Evolutionary conservation across 1,140 invertebrate genomes (phyloP).

Genomic region (Phymorhynchus buccinoides): DNA sequence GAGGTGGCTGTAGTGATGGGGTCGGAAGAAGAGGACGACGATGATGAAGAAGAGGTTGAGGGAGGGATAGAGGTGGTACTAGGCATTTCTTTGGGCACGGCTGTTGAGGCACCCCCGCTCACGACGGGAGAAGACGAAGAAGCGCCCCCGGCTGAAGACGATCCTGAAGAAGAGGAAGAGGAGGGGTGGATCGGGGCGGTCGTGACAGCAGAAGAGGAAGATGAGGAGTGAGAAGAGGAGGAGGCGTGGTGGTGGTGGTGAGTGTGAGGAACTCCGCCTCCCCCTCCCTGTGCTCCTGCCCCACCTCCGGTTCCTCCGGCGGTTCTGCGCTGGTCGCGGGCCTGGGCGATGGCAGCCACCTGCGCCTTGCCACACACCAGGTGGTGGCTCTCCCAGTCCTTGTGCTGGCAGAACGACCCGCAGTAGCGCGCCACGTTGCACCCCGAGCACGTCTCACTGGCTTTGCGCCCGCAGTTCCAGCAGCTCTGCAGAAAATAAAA

Average conservation of each 20-base stretch:
- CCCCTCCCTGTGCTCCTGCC: too few relatives aligned
- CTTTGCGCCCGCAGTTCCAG: conserved; percentile 96
- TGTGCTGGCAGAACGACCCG: conserved; percentile 95
- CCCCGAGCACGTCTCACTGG: conserved; percentile 94
- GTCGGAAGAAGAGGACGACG: background rate
- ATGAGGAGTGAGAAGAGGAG: conserved; percentile 19
- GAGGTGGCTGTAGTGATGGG: background rate
- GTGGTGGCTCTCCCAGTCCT: conserved; percentile 93
- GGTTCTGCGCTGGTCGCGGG: conserved; percentile 49
- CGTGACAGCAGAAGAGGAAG: conserved; percentile 1
- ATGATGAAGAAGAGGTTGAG: background rate
- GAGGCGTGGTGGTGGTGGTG: conserved; percentile 26
- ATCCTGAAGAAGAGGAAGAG: conserved; percentile 22
- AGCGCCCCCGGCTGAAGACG: conserved; percentile 19
- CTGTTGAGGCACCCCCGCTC: background rate
- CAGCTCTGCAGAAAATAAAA: conserved; percentile 80
- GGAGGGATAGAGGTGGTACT: conserved; percentile 28
- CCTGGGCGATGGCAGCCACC: conserved; percentile 51
- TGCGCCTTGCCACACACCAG: conserved; percentile 70
- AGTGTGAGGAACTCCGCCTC: background rate
- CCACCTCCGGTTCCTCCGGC: too few relatives aligned
- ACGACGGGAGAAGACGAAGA: conserved; percentile 1
- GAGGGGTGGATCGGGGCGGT: background rate
- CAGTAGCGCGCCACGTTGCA: conserved; percentile 95
- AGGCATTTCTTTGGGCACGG: conserved; percentile 30